phyloP scores from a whole-genome alignment of 2,113 vertebrate species.

The Guaruba guarouba region DNA sequence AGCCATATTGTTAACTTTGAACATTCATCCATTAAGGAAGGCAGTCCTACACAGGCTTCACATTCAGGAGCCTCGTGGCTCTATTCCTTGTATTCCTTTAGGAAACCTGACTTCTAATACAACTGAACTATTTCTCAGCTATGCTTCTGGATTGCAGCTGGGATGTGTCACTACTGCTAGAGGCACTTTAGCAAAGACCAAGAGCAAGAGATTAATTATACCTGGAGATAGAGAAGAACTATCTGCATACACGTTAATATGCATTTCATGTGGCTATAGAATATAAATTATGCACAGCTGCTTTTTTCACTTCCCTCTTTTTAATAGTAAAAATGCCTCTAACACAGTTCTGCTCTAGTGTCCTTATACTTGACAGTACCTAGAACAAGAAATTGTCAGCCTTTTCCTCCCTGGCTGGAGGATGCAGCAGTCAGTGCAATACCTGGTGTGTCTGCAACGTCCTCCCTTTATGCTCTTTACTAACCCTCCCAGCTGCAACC shows the following conservation, averaged over 20 bases:
- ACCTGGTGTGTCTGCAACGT: rapidly evolving
- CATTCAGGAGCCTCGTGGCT: not conserved
- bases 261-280: not conserved
- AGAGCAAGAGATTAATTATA: not conserved
- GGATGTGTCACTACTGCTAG: not conserved
- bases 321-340: not conserved
- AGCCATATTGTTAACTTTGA: not conserved
- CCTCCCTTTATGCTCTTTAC: not conserved
- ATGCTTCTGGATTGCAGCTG: not conserved
- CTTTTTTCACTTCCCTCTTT: not conserved
- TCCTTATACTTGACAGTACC: not conserved
- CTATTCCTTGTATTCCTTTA: not conserved
- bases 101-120: not conserved
- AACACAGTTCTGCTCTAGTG: not conserved
- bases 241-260: not conserved
- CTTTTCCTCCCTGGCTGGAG: not conserved
- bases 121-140: not conserved
- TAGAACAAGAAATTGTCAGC: not conserved
- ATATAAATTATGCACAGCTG: not conserved
- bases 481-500: not conserved
- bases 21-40: not conserved
- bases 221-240: not conserved
- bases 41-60: not conserved
- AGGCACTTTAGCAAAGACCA: not conserved
- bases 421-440: not conserved